Evolutionary conservation across 2,888 invertebrate species (phyloP).

Genomic region (Epinotia brunnichana): DNA sequence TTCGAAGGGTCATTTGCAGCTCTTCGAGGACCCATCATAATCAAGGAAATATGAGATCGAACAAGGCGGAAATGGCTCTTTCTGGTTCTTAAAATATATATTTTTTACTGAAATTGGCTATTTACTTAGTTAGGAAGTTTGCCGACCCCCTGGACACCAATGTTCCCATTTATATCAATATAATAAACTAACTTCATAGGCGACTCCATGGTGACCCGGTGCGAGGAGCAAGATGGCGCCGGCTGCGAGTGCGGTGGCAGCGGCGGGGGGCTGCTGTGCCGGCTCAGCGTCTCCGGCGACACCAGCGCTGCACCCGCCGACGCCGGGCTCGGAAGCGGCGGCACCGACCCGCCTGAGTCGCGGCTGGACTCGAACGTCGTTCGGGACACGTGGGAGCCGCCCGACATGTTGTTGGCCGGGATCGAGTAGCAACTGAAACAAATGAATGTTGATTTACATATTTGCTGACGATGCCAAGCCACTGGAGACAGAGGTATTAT

Average conservation of each 20-base stretch:
- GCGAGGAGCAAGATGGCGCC: slow-evolving; percentile 81
- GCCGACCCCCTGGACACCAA: too few relatives aligned
- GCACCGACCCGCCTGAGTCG: slow-evolving; percentile 78
- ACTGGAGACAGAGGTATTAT: too few relatives aligned
- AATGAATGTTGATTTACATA: slow-evolving; percentile 34
- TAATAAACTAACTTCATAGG: slow-evolving; percentile 74
- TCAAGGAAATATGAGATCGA: too few relatives aligned
- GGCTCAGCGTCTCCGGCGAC: slow-evolving; percentile 88
- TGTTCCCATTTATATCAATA: neutral
- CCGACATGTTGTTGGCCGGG: slow-evolving; percentile 86
- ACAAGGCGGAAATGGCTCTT: too few relatives aligned
- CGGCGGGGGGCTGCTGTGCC: slow-evolving; percentile 85
- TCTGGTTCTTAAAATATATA: too few relatives aligned
- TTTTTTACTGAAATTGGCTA: too few relatives aligned
- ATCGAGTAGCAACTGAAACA: slow-evolving; percentile 85
- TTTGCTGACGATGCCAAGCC: neutral
- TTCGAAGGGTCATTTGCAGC: too few relatives aligned
- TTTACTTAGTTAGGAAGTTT: too few relatives aligned
- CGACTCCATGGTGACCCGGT: slow-evolving; percentile 83
- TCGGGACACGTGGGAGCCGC: slow-evolving; percentile 84
- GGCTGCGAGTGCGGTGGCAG: slow-evolving; percentile 82
- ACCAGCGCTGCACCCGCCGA: slow-evolving; percentile 89
- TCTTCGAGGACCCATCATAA: too few relatives aligned
- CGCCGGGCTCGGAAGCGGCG: slow-evolving; percentile 89
- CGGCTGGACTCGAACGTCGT: slow-evolving; percentile 74